Conservation (phyloP, 2,113 vertebrate genomes). For the Gopherus evgoodei region DNA sequence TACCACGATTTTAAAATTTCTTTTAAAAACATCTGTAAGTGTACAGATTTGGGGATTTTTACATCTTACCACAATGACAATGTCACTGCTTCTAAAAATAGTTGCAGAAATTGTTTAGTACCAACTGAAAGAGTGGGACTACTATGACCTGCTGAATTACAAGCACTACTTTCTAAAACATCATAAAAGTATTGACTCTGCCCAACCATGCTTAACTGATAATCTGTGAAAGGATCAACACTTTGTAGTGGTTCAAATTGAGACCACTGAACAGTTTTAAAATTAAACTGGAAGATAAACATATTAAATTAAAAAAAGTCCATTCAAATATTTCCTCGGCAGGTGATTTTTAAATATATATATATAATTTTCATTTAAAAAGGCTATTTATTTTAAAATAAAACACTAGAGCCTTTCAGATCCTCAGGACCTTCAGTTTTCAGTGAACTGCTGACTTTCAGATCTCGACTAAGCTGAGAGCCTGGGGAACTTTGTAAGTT, state of each 20-base stretch:
- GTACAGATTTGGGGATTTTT: background rate
- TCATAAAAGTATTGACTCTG: background rate
- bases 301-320: background rate
- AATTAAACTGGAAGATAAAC: background rate
- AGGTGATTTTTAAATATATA: background rate
- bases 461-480: background rate
- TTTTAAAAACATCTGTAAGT: background rate
- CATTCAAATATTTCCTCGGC: background rate
- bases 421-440: background rate
- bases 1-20: background rate
- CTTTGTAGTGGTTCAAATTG: background rate
- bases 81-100: background rate
- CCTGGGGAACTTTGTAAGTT: background rate
- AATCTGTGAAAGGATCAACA: background rate
- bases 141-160: background rate
- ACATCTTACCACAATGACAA: background rate
- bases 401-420: background rate
- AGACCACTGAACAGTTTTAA: background rate
- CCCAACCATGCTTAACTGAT: background rate
- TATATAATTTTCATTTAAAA: background rate
- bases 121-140: background rate
- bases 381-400: background rate
- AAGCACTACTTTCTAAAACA: background rate
- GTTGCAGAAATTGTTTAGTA: background rate
- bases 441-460: background rate